Percentiles rank a stretch among this genome's conserved stretches.
Conservation (phyloP, 2,797 vertebrate genomes). For the Bryconaethiops microstoma region DNA sequence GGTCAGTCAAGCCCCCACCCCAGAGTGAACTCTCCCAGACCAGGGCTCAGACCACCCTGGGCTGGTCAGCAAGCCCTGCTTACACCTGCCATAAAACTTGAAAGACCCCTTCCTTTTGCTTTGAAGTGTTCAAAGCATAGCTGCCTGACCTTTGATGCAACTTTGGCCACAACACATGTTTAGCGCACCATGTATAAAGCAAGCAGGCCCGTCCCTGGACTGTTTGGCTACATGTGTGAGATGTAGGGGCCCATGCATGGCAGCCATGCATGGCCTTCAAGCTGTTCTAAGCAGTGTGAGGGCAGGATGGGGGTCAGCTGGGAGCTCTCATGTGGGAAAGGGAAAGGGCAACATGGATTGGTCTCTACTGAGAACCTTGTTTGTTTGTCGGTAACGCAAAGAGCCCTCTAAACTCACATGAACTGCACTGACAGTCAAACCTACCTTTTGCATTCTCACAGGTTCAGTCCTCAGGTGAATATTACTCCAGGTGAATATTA, state of each 20-base stretch:
- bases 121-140: constrained; percentile 97
- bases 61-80: constrained; percentile 91
- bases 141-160: constrained; percentile 90
- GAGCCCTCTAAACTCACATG: constrained; percentile 20
- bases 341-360: constrained; percentile 63
- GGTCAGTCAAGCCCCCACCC: constrained; percentile 65
- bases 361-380: constrained; percentile 59
- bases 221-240: constrained; percentile 85
- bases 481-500: no score
- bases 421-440: constrained; percentile 42
- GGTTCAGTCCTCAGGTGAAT: neutral
- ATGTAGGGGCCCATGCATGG: constrained; percentile 77
- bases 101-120: constrained; percentile 85
- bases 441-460: neutral
- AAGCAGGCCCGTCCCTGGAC: constrained; percentile 71
- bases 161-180: constrained; percentile 87
- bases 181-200: constrained; percentile 83
- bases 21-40: constrained; percentile 66
- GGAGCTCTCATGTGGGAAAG: constrained; percentile 68
- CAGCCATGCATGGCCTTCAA: constrained; percentile 72
- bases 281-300: constrained; percentile 53
- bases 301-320: constrained; percentile 49
- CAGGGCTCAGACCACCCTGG: constrained; percentile 84
- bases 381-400: constrained; percentile 55
- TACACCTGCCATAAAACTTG: constrained; percentile 98